phyloP scores from a whole-genome alignment of 30 jellyfish, hydroid and myxozoan species.

The Mastigias papua region DNA sequence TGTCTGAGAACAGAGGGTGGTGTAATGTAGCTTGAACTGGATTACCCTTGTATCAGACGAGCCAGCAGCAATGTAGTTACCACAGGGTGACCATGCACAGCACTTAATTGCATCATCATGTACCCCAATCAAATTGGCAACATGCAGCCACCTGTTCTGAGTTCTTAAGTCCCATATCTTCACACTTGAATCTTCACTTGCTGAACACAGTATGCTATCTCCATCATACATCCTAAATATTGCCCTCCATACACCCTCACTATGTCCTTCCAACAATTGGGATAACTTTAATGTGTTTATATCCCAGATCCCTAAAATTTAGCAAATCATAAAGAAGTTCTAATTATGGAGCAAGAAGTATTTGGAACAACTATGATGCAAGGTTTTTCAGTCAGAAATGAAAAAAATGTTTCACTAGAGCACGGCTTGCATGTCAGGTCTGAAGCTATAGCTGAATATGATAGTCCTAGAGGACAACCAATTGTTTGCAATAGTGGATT shows the following conservation, averaged over 20 bases:
- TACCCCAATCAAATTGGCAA: conserved; percentile 66
- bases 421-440: too few species aligned
- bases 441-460: too few species aligned
- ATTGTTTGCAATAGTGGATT: too few species aligned
- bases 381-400: too few species aligned
- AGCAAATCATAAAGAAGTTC: not conserved
- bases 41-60: conserved; percentile 80
- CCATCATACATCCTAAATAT: conserved; percentile 41
- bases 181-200: conserved; percentile 86
- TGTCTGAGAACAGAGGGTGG: not conserved
- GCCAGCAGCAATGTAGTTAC: conserved; percentile 93
- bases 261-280: conserved; percentile 74
- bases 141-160: conserved; percentile 73
- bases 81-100: conserved; percentile 95
- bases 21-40: conserved; percentile 5
- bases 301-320: conserved; percentile 75
- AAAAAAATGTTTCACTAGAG: too few species aligned
- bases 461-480: too few species aligned
- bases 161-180: conserved; percentile 87
- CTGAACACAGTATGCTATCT: conserved; percentile 75
- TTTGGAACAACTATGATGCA: too few species aligned
- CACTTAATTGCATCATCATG: conserved; percentile 90
- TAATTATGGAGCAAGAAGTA: too few species aligned
- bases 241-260: conserved; percentile 89
- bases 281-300: conserved; percentile 61